Base-by-base conservation (phyloP, 2,113 vertebrate species). In the Vombatus ursinus region DNA sequence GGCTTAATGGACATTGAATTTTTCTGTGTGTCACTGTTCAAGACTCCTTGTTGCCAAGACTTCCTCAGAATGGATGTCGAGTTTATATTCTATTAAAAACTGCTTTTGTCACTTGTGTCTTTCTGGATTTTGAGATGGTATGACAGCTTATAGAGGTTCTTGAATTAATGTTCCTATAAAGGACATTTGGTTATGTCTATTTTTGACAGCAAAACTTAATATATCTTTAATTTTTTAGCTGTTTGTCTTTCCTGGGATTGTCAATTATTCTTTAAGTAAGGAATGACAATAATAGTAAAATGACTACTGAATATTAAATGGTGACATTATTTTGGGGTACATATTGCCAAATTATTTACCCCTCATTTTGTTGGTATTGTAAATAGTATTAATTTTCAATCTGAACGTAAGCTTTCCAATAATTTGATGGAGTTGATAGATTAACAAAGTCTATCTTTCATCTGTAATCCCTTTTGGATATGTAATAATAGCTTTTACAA, bases 151-250 rank as follows among this genome's bases (percentile, higher is more conserved):
- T 96, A 53, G 92, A 92, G 89, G 25, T 37, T 89, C 89, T 97
- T 94, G 95, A 94, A 92, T 91, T 96, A 92, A 96, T 97, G 95
- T 97, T 98, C 95, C 96, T 98, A 89, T 98, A 96, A 98, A 97
- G 96, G 97, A 98, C 98, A 98, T 93, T 49, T 68, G 22, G 96
- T 53, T 95, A 98, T 98, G 97, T 98, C 98, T 98, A 50, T 94
- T 98, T 98, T 97, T 96, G 97, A 98, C 97, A 99, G 98, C 99
- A 97, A 98, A 99, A 93, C 84, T 53, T 89, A 92, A 25, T 84
- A 77, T 44, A 50, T 93, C 97, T 98, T 96, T 92, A 48, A 48
- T 94, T 96, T 28, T 94, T 54, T 95, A 37, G 61, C 0, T 10
- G 89, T 19, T 50, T 96, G 25, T 93, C 50, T 97, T 96, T 93